Evolutionary conservation across 1,140 invertebrate genomes (phyloP), one percentile per base, ranked within the genome.

Genomic region (Drosophila erecta): DNA sequence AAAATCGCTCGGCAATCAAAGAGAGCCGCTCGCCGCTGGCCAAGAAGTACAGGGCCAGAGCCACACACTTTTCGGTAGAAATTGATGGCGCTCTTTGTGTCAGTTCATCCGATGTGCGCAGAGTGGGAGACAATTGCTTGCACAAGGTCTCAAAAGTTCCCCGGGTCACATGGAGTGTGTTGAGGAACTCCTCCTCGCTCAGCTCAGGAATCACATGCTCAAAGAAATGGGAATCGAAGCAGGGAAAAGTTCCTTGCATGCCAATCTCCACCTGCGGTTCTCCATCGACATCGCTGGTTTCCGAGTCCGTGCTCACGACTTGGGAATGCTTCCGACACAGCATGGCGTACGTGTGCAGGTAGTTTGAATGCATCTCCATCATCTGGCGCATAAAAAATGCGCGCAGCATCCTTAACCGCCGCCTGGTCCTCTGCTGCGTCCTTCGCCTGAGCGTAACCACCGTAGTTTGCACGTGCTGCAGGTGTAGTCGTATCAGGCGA

Each of bases 21-120:
- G 79, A 71, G 2, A 90, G 75, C 1, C 78, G 64, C n/a, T 76
- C 79, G 0, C 90, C 86, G 22, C 77, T 79, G n/a, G 90, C 83
- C 47, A 91, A 46, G 17, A 85, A 81, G 43, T 74, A 80, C 0
- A 91, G 57, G 0, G 90, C 80, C 14, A 91, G 15, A 0, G 90
- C 90, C 4, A 91, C 70, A 37, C 80, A 79, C 24, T 81, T 85
- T 3, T 90, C 76, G 0, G 78, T 37, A 2, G 57, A 56, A 3
- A 84, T 66, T 3, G 22, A 14, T 1, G 50, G 41, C 0, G 47
- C 11, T 6, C 35, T 49, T 14, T 17, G 30, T 7, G 22, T 15
- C 14, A 83, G 46, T 12, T 79, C 79, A 4, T 73, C 78, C 0
- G 41, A 56, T 0, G 15, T 37, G 11, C 62, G 76, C 2, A 87